Evolutionary conservation across 1,140 invertebrate genomes (phyloP), one percentile per base, ranked within the genome.

Genomic region (Ganaspis sp.): DNA sequence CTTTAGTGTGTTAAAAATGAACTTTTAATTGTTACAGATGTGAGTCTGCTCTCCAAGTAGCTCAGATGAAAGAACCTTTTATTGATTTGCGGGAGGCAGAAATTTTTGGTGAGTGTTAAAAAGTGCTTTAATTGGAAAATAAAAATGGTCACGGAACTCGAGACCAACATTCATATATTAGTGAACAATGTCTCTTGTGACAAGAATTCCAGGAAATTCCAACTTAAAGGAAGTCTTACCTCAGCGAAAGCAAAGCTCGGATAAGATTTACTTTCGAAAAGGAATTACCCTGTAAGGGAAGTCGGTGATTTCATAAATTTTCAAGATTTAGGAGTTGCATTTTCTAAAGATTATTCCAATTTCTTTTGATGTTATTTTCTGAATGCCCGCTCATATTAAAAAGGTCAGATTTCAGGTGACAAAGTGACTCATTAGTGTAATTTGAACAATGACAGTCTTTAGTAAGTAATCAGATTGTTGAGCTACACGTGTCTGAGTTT

Each of bases 71-170:
- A 72, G 76, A 84, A 19, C 78, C 74, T 26, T 73, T 85, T 38
- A 40, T 82, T 73, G 81, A 89, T 37, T 70, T 82, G 29, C 83
- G 87, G 15, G 75, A 78, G 29, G 90, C 88, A 21, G 85, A 89
- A 73, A 84, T 91, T 77, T 90, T 87, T 70, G 89, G 90, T 91
- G 82, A 88, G 88, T 81, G 53, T 70, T 49, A 23, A 53, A 72
- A 76, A 71, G 69, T 54, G 23, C 72, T 76, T 17, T 49, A 79
- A 70, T 29, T 45, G 34, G 11, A 23, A 38, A 77, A 58, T 73
- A 73, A 40, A 40, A 40, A 74, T 29, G 69, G 42, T 72, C n/a
- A 49, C n/a, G 42, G 23, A 42, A 54, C 11, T n/a, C 8, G 23
- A 64, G 23, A 26, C 23, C 6, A 29, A 29, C 45, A n/a, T 45